Conservation (phyloP, 1,140 invertebrate genomes). For the Ectropis grisescens region DNA sequence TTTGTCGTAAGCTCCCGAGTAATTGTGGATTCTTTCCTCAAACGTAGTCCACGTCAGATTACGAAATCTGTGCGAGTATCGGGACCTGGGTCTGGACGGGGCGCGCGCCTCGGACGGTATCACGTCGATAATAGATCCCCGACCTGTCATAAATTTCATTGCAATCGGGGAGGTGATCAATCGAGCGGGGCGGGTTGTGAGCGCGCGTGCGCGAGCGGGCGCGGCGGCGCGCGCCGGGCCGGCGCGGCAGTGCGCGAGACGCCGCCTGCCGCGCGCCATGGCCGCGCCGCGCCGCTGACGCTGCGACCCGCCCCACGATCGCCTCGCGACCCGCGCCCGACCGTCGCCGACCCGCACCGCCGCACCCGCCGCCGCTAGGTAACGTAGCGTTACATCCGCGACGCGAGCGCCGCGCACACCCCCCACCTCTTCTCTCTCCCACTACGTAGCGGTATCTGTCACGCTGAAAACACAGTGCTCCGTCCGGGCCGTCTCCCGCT, state of each 20-base stretch:
- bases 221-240: conserved; percentile 21
- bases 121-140: conserved; percentile 51
- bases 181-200: conserved; percentile 18
- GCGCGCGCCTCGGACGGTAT: conserved; percentile 15
- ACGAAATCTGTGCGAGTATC: conserved; percentile 22
- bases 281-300: conserved; percentile 14
- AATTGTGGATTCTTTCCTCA: too few species aligned
- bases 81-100: conserved; percentile 1
- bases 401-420: too few species aligned
- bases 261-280: conserved; percentile 9
- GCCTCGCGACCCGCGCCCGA: conserved; percentile 2
- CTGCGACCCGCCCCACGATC: conserved; percentile 18
- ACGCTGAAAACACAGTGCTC: conserved; percentile 19
- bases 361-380: conserved; percentile 34
- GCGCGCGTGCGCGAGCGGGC: conserved; percentile 16
- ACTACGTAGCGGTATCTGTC: too few species aligned
- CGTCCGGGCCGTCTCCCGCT: conserved; percentile 13
- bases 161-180: conserved; percentile 61
- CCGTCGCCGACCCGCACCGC: conserved; percentile 7
- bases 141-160: conserved; percentile 62
- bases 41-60: too few species aligned
- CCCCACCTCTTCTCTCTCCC: too few species aligned
- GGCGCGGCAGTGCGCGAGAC: conserved; percentile 31
- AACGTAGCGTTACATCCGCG: too few species aligned
- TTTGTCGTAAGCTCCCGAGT: too few species aligned